Base-by-base conservation (phyloP, 2,797 vertebrate genomes). In the Perodicticus potto region DNA sequence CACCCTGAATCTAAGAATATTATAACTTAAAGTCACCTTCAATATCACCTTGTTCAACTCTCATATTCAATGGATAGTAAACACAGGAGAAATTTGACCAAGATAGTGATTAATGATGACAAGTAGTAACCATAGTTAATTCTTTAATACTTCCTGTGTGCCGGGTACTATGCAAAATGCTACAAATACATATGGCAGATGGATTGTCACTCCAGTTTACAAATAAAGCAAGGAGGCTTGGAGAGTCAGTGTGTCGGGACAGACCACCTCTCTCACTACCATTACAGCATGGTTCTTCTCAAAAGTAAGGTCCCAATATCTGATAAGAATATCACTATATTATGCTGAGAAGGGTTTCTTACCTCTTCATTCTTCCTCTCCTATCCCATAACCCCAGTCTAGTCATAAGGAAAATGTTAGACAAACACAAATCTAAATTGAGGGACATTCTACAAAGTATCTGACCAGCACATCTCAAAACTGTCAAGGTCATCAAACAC, bases 21-120 rank as follows among this genome's bases (percentile, higher is more conserved):
- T 81, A 37, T 22, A 73, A 92, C 22, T 57, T 77, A 73, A 89
- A 93, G 37, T 0, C 7, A 81, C 37, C 25, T 81, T 85, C 77
- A 61, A 25, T 77, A 85, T 65, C 37, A 73, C 4, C 81, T 32
- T 32, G 4, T 90, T 87, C 40, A 94, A 37, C 9, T 81, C 17
- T 29, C 72, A 12, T 87, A 82, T 72, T 95, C 45, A 63, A 43
- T 91, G 23, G 59, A 84, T 65, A 92, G 34, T 49, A 73, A 84
- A 76, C 40, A 57, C 32, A 37, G 69, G 45, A 63, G 29, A 78
- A 65, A 74, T 86, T 73, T 83, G 11, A 59, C 69, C 40, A 94
- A 81, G 65, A 69, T 82, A 78, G 73, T 82, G 32, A 67, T 82
- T 67, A 95, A 85, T 76, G 87, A 55, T 88, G 61, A 89, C 73